A percentile compares a stretch with the other conserved stretches of the same genome.
phyloP scores from a whole-genome alignment of 2,888 invertebrate genomes.

The Tinea trinotella region DNA sequence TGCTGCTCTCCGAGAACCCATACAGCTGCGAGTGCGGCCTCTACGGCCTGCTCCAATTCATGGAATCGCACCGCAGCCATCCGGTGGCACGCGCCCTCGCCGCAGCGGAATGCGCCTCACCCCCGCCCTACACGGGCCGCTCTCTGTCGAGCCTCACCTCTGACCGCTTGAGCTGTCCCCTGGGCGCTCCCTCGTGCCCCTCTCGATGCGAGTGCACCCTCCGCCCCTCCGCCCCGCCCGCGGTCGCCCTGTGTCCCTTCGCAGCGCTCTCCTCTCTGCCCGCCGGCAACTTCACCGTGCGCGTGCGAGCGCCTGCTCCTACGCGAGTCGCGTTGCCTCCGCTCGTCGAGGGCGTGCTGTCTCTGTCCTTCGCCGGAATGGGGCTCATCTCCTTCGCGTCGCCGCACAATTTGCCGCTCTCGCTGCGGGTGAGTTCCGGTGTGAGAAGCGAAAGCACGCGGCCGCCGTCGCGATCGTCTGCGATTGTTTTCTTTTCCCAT shows the following conservation, averaged over 20 bases:
- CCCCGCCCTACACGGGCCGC: constrained; percentile 10
- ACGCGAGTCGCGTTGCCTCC: constrained; percentile 20
- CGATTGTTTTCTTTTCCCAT: not conserved
- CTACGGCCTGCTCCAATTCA: constrained; percentile 26
- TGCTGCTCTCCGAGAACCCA: constrained; percentile 21
- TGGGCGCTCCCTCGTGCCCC: not conserved
- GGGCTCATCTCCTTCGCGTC: constrained; percentile 22
- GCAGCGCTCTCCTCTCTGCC: not conserved
- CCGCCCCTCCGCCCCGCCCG: not conserved
- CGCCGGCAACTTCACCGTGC: not conserved
- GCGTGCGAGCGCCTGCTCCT: constrained; percentile 19
- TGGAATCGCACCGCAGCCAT: not conserved
- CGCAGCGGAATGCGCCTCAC: constrained; percentile 22
- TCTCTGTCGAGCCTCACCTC: not conserved
- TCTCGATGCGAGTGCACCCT: constrained; percentile 5
- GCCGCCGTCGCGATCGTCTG: not conserved
- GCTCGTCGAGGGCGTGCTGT: constrained; percentile 20
- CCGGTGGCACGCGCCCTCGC: constrained; percentile 21
- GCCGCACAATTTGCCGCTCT: constrained; percentile 21
- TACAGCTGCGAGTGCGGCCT: constrained; percentile 30
- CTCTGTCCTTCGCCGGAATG: constrained; percentile 25
- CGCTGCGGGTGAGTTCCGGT: not conserved
- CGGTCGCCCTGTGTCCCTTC: not conserved
- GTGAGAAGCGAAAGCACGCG: not conserved
- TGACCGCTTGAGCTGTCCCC: not conserved